Conservation (phyloP, 1,140 invertebrate genomes). For the Ceratosolen fusciceps region DNA sequence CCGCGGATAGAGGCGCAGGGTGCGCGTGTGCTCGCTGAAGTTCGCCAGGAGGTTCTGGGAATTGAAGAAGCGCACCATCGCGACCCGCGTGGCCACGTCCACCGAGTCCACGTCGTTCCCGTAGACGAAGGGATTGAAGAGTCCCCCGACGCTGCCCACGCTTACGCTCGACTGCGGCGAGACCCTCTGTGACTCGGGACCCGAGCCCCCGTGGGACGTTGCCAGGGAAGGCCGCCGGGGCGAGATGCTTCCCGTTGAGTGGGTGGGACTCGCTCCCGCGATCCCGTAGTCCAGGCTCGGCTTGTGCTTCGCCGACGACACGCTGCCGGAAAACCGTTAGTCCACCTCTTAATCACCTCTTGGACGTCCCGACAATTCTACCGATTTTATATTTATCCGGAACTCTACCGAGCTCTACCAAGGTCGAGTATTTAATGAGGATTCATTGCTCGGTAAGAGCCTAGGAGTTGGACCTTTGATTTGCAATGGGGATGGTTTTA, state of each 20-base stretch:
- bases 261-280: constrained; percentile 52
- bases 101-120: constrained; percentile 98
- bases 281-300: constrained; percentile 58
- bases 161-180: constrained; percentile 15
- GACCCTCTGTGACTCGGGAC: constrained; percentile 45
- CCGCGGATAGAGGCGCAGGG: constrained; percentile 94
- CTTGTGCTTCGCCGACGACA: constrained; percentile 62
- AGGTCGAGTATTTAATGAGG: too few species aligned
- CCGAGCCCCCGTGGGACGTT: constrained; percentile 50
- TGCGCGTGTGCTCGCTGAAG: constrained; percentile 97
- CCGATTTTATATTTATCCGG: too few species aligned
- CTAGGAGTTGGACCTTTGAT: too few species aligned
- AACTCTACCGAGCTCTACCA: too few species aligned
- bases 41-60: constrained; percentile 97
- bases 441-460: too few species aligned
- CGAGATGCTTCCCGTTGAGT: constrained; percentile 61
- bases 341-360: too few species aligned
- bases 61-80: constrained; percentile 99
- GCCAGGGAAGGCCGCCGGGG: constrained; percentile 64
- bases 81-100: constrained; percentile 97
- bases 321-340: constrained; percentile 47
- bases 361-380: too few species aligned
- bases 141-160: not conserved
- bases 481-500: too few species aligned
- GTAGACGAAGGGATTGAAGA: constrained; percentile 90